Conservation (phyloP, 2,797 vertebrate genomes). For the Fringilla coelebs region DNA sequence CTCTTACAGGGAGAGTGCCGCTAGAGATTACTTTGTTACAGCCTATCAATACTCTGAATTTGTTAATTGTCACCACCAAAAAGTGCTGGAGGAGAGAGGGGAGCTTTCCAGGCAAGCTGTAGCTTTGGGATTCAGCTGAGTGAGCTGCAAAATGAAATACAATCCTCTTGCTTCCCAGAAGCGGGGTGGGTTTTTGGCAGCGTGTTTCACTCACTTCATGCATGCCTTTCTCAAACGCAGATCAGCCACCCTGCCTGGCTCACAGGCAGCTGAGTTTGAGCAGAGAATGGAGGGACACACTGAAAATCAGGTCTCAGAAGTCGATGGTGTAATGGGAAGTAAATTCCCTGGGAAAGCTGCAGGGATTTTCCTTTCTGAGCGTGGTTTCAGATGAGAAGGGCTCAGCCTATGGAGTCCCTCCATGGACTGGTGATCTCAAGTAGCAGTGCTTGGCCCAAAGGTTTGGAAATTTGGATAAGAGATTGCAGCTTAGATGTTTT, state of each 20-base stretch:
- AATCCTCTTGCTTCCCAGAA: background rate
- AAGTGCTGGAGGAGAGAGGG: background rate
- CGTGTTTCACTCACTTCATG: rapidly evolving
- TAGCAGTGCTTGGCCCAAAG: background rate
- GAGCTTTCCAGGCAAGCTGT: background rate
- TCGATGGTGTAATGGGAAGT: background rate
- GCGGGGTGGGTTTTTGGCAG: background rate
- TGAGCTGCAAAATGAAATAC: background rate
- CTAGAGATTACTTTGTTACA: background rate
- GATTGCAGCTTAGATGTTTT: background rate
- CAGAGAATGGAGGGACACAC: background rate
- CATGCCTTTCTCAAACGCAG: background rate
- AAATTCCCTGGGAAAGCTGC: background rate
- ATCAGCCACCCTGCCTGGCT: background rate
- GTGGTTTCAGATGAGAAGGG: background rate
- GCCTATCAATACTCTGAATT: background rate
- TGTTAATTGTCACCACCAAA: background rate
- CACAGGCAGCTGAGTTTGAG: background rate
- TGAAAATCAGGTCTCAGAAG: background rate
- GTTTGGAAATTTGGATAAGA: background rate
- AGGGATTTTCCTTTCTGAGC: background rate
- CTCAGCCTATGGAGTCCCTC: background rate
- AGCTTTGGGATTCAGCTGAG: background rate
- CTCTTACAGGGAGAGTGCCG: background rate
- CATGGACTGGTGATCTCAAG: background rate